These are phyloP conservation scores for Vidua chalybeata DNA, from an alignment of 2,113 vertebrate species.

Conservation along the genomic window DNA sequence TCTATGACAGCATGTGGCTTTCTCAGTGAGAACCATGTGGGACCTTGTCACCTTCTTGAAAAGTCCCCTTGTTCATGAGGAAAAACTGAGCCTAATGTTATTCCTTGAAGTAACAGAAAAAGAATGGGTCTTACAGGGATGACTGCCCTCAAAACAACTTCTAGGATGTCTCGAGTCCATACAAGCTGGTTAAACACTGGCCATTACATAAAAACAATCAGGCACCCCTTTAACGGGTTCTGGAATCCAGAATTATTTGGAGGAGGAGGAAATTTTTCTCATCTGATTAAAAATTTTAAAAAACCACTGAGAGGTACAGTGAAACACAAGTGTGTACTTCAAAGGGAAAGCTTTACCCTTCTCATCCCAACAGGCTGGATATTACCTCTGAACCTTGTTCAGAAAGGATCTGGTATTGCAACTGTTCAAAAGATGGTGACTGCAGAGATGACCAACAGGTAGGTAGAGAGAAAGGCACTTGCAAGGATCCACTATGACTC, in stretches of 20 bases:
- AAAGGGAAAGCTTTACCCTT: neutral
- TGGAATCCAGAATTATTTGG: neutral
- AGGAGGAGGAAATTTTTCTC: neutral
- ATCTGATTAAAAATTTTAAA: neutral
- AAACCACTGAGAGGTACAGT: neutral
- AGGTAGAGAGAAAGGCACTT: neutral
- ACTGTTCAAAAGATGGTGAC: neutral
- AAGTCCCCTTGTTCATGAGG: neutral
- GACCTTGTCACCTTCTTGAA: neutral
- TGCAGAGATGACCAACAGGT: neutral
- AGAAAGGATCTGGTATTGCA: neutral
- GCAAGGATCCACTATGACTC: neutral
- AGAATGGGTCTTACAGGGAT: neutral
- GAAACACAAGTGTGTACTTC: neutral
- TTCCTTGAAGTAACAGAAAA: neutral
- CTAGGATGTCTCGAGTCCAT: neutral
- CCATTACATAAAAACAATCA: neutral
- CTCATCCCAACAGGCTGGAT: neutral
- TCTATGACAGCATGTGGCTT: neutral
- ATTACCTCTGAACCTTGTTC: neutral
- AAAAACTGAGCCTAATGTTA: neutral
- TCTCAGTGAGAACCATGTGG: neutral
- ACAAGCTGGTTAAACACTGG: neutral
- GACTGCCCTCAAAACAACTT: neutral
- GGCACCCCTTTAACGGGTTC: neutral